phyloP scores from a whole-genome alignment of 2,113 vertebrate genomes.

The Oreotrochilus melanogaster region DNA sequence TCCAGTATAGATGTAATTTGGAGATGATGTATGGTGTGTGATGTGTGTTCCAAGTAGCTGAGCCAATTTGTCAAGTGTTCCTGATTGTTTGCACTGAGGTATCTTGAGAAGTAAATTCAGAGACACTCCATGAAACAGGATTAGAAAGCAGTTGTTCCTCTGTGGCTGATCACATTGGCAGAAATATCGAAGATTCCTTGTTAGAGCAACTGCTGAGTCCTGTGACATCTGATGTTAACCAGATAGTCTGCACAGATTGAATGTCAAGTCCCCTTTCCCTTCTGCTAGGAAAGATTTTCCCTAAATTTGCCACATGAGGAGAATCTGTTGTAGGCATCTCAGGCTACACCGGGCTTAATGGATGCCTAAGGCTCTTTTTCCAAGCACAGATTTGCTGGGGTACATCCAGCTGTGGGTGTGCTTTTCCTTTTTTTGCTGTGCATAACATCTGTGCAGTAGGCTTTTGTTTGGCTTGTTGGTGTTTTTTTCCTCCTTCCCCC shows the following conservation, averaged over 20 bases:
- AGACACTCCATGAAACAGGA: background rate
- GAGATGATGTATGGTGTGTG: background rate
- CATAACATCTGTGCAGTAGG: conserved; percentile 59
- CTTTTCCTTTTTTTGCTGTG: conserved; percentile 26
- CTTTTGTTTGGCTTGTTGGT: conserved; percentile 28
- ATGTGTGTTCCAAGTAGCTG: fast-evolving
- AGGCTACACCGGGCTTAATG: conserved; percentile 1
- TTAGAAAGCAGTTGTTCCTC: background rate
- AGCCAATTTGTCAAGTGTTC: background rate
- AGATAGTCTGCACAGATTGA: background rate
- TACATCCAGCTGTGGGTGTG: conserved; percentile 36
- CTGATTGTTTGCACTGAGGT: background rate
- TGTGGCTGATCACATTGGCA: background rate
- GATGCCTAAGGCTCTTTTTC: conserved; percentile 30
- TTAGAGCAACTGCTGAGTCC: background rate
- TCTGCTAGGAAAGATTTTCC: background rate
- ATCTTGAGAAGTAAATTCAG: background rate
- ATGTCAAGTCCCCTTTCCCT: background rate
- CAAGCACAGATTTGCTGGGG: background rate
- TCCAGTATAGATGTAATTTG: background rate
- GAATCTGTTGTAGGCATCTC: background rate
- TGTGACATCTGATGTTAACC: background rate
- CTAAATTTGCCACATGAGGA: background rate
- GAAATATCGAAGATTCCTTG: background rate
- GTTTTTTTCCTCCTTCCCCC: conserved; percentile 22